Evolutionary conservation across 2,113 vertebrate genomes (phyloP).

Genomic region (Notothenia rossii): DNA sequence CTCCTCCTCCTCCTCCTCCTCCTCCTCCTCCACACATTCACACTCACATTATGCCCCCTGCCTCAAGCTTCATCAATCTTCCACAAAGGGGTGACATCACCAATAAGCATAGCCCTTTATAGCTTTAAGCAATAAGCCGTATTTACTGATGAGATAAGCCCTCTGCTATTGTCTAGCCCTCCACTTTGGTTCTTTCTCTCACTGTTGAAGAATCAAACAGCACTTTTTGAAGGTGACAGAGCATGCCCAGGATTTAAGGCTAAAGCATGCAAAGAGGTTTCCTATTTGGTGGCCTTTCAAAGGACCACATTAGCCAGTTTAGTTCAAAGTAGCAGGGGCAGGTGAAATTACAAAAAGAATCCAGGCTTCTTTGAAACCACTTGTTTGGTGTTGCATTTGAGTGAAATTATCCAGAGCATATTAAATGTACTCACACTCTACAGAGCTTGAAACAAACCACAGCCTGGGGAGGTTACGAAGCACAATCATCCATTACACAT

Average conservation of each 20-base stretch:
- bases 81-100: constrained; percentile 90
- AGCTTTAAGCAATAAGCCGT: constrained; percentile 88
- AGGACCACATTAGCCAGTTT: constrained; percentile 68
- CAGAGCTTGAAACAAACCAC: constrained; percentile 45
- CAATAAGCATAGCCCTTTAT: constrained; percentile 86
- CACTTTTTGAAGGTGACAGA: constrained; percentile 91
- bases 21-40: constrained; percentile 45
- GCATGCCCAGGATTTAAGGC: constrained; percentile 89
- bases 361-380: neutral
- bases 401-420: neutral
- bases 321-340: constrained; percentile 66
- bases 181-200: constrained; percentile 87
- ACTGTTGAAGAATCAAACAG: constrained; percentile 82
- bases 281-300: constrained; percentile 75
- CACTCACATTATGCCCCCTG: constrained; percentile 69
- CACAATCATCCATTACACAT: constrained; percentile 59
- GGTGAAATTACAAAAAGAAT: constrained; percentile 50
- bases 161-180: constrained; percentile 85
- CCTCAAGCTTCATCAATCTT: constrained; percentile 83
- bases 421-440: constrained; percentile 14
- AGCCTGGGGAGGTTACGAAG: constrained; percentile 54
- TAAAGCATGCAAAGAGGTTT: constrained; percentile 84
- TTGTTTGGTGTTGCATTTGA: neutral
- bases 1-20: constrained; percentile 29
- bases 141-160: constrained; percentile 93